Percentiles rank a stretch among this genome's conserved stretches.
phyloP scores from a whole-genome alignment of 2,113 vertebrate genomes.

The Notarius lentiginosus region DNA sequence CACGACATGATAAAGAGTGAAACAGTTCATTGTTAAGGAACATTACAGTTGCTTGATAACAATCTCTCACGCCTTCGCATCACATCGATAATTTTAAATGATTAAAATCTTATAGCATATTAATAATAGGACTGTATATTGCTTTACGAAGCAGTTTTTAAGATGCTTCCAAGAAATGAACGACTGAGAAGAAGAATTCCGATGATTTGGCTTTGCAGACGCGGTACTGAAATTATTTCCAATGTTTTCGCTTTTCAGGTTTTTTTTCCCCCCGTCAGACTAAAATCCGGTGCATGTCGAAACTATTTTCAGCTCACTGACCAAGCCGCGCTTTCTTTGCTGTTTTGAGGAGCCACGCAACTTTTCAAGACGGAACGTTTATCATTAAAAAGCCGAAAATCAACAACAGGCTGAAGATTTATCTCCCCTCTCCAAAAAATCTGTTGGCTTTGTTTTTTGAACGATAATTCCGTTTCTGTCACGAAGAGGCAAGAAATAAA shows the following conservation, averaged over 20 bases:
- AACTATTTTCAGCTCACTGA: conserved; percentile 27
- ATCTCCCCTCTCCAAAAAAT: not conserved
- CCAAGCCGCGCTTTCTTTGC: not conserved
- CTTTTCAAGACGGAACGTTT: conserved; percentile 24
- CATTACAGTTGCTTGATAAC: not conserved
- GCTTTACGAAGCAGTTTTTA: not conserved
- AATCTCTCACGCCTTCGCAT: not conserved
- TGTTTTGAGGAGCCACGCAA: conserved; percentile 18
- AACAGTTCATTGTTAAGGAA: not conserved
- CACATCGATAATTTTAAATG: not conserved
- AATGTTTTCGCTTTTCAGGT: not conserved
- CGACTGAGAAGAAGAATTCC: not conserved
- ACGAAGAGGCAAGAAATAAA: not conserved
- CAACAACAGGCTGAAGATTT: conserved; percentile 22
- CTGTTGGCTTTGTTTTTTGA: not conserved
- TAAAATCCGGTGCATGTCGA: not conserved
- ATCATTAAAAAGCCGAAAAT: conserved; percentile 35
- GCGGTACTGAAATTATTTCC: not conserved
- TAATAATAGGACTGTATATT: not conserved
- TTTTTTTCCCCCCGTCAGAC: too few relatives aligned
- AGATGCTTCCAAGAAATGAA: not conserved
- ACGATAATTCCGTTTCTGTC: not conserved
- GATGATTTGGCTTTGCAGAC: not conserved
- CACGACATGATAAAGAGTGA: not conserved
- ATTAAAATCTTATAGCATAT: not conserved